A percentile compares a stretch with the other conserved stretches of the same genome.
Evolutionary conservation across 2,113 vertebrate species (phyloP).

Genomic region (Cololabis saira): DNA sequence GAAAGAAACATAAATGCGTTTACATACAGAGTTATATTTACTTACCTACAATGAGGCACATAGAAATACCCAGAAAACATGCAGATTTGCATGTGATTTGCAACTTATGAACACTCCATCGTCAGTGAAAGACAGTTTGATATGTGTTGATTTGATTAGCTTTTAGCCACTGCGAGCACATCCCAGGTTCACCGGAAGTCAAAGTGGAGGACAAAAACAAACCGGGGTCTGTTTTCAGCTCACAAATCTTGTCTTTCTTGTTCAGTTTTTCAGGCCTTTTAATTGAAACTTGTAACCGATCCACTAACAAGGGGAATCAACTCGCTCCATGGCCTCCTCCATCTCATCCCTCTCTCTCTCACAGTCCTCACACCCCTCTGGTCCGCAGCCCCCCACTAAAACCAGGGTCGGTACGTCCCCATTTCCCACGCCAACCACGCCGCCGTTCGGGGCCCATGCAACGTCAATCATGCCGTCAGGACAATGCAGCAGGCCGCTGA

Average conservation of each 20-base stretch:
- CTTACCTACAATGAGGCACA: constrained; percentile 64
- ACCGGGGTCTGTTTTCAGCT: constrained; percentile 17
- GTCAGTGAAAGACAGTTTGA: constrained; percentile 6
- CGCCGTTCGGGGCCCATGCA: constrained; percentile 69
- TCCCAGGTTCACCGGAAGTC: constrained; percentile 21
- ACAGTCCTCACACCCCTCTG: constrained; percentile 81
- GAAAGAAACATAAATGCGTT: constrained; percentile 18
- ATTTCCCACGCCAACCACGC: constrained; percentile 64
- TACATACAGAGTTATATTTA: constrained; percentile 18
- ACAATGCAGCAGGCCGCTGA: constrained; percentile 81
- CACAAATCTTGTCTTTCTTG: neutral
- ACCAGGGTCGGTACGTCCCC: constrained; percentile 78
- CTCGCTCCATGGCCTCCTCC: constrained; percentile 66
- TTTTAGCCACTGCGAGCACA: neutral
- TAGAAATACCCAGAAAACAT: constrained; percentile 49
- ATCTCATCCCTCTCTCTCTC: constrained; percentile 81
- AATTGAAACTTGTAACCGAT: neutral
- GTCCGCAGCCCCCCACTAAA: constrained; percentile 76
- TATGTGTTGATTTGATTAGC: constrained; percentile 22
- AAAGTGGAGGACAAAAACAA: constrained; percentile 16
- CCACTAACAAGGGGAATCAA: constrained; percentile 75
- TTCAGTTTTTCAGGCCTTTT: constrained; percentile 19
- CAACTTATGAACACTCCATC: neutral
- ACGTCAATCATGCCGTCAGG: constrained; percentile 75
- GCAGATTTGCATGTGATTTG: constrained; percentile 20